Evolutionary conservation across 2,888 invertebrate genomes (phyloP), one percentile per base, ranked within the genome.

Genomic region (Eupithecia exiguata): DNA sequence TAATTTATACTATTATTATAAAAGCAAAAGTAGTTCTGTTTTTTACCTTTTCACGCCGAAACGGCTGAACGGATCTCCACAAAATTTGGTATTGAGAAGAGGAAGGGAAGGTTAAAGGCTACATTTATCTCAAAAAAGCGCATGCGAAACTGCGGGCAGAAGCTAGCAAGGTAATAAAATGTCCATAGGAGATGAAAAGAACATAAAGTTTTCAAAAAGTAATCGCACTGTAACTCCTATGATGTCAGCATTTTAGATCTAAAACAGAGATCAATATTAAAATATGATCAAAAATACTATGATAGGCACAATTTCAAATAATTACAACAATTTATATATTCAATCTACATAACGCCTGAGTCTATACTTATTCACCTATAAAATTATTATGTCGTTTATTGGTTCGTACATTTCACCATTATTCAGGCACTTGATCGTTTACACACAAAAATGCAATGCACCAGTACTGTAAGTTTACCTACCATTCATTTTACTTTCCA

Each of bases 271-370:
- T 76, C 71, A 76, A 62, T 63, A 62, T 69, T 21, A 76, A 75
- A 75, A 70, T 75, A 72, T 75, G 70, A 75, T 75, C 75, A 70
- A 75, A 75, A 75, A 75, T 75, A 75, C 75, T 73, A 61, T 68
- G 36, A 72, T 49, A 75, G 75, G 70, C 70, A 75, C 68, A 68
- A 49, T 53, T 69, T 72, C 14, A 61, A 65, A 40, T 61, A 40
- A 53, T 53, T 58, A 58, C 58, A 58, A 58, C 58, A 43, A 62
- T 53, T 71, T 58, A 43, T 25, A 53, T 46, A n/a, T 21, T 21
- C 49, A 38, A 66, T 66, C n/a, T 40, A 40, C 38, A 21, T 21
- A 21, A 40, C 38, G 66, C 66, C 21, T 10, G 40, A 66, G 66
- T 40, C 25, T 21, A 38, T 21, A 66, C 18, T 68, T 49, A n/a